Base-by-base conservation (phyloP, 2,113 vertebrate genomes). In the Nycticryphes semicollaris region DNA sequence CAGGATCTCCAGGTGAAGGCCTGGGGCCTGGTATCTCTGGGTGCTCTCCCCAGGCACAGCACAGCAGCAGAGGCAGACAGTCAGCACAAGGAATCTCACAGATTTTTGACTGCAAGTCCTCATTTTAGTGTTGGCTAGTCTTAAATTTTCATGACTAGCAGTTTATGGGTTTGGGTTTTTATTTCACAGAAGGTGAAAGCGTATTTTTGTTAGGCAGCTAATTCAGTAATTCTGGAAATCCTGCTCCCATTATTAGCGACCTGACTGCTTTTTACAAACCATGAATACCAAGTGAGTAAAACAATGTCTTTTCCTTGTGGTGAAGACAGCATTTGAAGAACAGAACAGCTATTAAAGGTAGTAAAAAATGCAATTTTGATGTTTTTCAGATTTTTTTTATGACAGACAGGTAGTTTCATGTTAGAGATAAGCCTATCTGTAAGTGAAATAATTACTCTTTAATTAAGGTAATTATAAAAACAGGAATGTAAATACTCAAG, bases 401-500 rank as follows among this genome's bases (percentile, higher is more conserved):
- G 91, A 95, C 91, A 98, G 98, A 97, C 98, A 98, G 97, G 98
- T 98, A 98, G 90, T 93, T 98, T 98, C 98, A 97, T 98, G 98
- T 97, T 96, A 74, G 94, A 84, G 98, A 97, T 98, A 97, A 97
- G 97, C 75, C 54, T 98, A 97, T 97, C 97, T 98, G 90, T 96
- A 96, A 93, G 94, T 83, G 94, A 91, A 95, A 86, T 98, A 98
- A 98, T 98, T 97, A 95, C 97, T 98, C 93, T 97, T 98, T 98
- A 98, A 98, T 98, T 98, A 98, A 98, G 97, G 96, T 98, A 98
- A 98, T 98, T 98, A 97, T 96, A 96, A 98, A 97, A 98, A 97
- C 78, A 97, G 98, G 98, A 98, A 98, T 98, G 98, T 97, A 98
- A 98, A 98, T 96, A 98, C 94, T 97, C 74, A 85, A 89, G 93